Conservation (phyloP, 2,888 invertebrate species). For the Dolomedes plantarius region DNA sequence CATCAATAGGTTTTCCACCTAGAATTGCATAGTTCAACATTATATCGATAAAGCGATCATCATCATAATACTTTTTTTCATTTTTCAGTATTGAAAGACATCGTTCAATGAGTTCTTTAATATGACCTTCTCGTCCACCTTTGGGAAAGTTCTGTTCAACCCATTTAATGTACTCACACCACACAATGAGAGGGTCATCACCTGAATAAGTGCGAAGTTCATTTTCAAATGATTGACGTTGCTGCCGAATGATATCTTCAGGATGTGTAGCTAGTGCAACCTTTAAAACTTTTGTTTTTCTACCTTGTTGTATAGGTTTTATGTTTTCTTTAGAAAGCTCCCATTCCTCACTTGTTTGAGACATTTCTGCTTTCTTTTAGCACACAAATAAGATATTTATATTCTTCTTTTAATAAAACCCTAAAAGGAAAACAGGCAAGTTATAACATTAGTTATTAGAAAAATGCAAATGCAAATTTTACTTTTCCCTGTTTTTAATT, state of each 20-base stretch:
- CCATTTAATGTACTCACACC: conserved; percentile 92
- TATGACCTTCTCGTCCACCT: conserved; percentile 89
- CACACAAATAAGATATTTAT: too few relatives aligned
- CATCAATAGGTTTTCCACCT: conserved; percentile 79
- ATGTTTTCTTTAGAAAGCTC: conserved; percentile 90
- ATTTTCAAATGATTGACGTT: conserved; percentile 82
- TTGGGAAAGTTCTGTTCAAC: conserved; percentile 94
- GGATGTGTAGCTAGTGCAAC: conserved; percentile 81
- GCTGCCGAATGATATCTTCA: conserved; percentile 66
- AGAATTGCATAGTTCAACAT: conserved; percentile 87
- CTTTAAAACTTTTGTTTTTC: conserved; percentile 87
- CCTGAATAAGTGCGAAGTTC: conserved; percentile 88
- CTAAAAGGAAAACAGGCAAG: too few relatives aligned
- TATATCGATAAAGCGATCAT: conserved; percentile 88
- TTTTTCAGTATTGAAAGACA: conserved; percentile 89
- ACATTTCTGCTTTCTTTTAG: too few relatives aligned
- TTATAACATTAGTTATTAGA: too few relatives aligned
- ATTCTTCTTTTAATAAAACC: too few relatives aligned
- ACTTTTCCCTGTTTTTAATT: too few relatives aligned
- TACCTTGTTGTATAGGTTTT: conserved; percentile 91
- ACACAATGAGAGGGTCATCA: conserved; percentile 90
- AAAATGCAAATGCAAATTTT: not conserved
- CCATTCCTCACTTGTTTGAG: conserved; percentile 78
- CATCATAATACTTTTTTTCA: conserved; percentile 87
- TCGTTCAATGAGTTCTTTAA: conserved; percentile 85